phyloP scores from a whole-genome alignment of 2,797 vertebrate genomes.

The Gallirallus australis region DNA sequence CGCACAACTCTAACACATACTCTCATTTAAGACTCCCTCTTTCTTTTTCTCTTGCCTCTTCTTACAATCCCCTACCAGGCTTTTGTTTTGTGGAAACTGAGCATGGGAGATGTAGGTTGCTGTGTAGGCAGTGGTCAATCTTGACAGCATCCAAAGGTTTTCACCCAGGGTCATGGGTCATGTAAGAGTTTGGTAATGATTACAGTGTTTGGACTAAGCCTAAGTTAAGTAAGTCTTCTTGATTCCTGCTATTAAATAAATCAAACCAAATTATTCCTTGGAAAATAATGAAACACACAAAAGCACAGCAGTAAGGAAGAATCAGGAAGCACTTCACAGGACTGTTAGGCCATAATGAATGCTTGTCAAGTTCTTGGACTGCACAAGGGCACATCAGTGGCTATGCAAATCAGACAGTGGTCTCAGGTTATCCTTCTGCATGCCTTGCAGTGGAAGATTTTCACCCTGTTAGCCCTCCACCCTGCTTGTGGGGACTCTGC shows the following conservation, averaged over 20 bases:
- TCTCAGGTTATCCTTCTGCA: neutral
- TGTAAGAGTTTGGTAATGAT: neutral
- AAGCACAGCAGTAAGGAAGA: neutral
- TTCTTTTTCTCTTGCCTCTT: neutral
- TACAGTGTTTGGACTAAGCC: neutral
- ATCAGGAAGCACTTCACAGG: neutral
- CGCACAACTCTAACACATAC: too few relatives aligned
- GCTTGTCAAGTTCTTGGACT: neutral
- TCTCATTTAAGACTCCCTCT: neutral
- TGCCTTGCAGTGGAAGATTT: neutral
- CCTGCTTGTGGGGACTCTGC: neutral
- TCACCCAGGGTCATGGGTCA: neutral
- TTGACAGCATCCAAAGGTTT: neutral
- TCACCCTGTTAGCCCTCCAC: neutral
- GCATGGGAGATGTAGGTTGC: neutral
- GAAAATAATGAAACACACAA: neutral
- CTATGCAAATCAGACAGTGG: neutral
- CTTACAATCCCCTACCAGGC: neutral
- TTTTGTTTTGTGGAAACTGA: neutral
- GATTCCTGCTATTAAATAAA: neutral
- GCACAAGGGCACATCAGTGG: accelerated
- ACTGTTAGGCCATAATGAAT: neutral
- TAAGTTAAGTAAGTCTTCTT: neutral
- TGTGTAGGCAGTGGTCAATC: neutral
- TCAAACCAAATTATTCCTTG: neutral